phyloP scores from a whole-genome alignment of 1,140 invertebrate species.

The Myzus persicae region DNA sequence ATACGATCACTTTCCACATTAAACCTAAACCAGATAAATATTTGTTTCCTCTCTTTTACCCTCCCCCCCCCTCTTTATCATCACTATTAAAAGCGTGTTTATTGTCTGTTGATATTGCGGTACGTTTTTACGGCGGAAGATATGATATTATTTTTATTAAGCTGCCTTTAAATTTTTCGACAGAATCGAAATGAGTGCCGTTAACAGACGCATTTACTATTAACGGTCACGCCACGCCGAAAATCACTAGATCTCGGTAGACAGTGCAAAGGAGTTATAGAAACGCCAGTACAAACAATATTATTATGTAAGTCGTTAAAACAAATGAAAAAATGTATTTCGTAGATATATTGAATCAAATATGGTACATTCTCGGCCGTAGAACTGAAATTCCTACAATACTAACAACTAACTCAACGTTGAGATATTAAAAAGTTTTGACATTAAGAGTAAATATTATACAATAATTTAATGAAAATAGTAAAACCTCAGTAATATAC shows the following conservation, averaged over 20 bases:
- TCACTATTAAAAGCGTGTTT: conserved; percentile 26
- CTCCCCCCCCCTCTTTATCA: neutral
- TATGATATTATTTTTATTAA: conserved; percentile 54
- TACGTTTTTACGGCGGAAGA: conserved; percentile 6
- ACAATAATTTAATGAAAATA: neutral
- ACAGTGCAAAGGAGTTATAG: neutral
- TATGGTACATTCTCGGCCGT: neutral
- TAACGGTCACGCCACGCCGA: neutral
- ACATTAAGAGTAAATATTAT: neutral
- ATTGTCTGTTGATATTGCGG: conserved; percentile 36
- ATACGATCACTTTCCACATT: conserved; percentile 2
- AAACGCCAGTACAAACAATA: neutral
- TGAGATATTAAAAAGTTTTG: neutral
- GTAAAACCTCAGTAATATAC: neutral
- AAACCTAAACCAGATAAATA: conserved; percentile 32
- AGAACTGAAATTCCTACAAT: neutral
- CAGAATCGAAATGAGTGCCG: conserved; percentile 10
- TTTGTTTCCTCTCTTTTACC: conserved; percentile 8
- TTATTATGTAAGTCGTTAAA: neutral
- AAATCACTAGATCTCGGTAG: neutral
- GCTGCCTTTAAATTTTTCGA: conserved; percentile 24
- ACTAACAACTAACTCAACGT: neutral
- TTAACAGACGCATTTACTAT: conserved; percentile 31
- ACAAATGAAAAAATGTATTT: conserved; percentile 37
- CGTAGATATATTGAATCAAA: neutral